A percentile compares a stretch with the other conserved stretches of the same genome.
These are phyloP conservation scores for Alfaro cultratus DNA, from an alignment of 2,797 vertebrate genomes.

Conservation along the genomic window DNA sequence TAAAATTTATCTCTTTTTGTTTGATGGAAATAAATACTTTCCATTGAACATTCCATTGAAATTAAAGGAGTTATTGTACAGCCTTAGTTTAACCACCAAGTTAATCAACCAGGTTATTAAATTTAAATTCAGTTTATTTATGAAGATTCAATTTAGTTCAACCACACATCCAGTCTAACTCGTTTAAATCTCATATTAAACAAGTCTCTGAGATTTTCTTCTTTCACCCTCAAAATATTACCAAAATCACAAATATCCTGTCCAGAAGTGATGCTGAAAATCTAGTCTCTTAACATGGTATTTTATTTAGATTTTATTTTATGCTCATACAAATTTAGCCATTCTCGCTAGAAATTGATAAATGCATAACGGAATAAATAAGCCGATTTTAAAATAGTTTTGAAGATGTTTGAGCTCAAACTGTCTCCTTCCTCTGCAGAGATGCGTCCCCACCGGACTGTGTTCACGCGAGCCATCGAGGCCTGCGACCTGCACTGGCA, in stretches of 20 bases:
- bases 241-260: neutral
- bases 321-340: neutral
- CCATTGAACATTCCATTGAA: neutral
- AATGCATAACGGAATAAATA: neutral
- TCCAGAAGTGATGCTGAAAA: neutral
- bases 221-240: neutral
- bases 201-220: neutral
- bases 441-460: conserved; percentile 94
- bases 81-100: neutral
- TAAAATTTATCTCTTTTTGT: neutral
- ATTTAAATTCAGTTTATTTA: neutral
- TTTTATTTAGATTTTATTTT: neutral
- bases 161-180: neutral
- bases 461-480: conserved; percentile 98
- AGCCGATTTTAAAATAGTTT: neutral
- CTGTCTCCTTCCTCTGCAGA: conserved; percentile 81
- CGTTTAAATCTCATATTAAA: neutral
- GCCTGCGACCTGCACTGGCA: conserved; percentile 99
- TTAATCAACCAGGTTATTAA: neutral
- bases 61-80: neutral
- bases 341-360: neutral
- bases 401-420: neutral
- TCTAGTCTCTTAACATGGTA: neutral
- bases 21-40: neutral
- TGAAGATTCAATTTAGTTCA: neutral